Evolutionary conservation across 2,113 vertebrate genomes (phyloP).

Genomic region (Mystacornis crossleyi): DNA sequence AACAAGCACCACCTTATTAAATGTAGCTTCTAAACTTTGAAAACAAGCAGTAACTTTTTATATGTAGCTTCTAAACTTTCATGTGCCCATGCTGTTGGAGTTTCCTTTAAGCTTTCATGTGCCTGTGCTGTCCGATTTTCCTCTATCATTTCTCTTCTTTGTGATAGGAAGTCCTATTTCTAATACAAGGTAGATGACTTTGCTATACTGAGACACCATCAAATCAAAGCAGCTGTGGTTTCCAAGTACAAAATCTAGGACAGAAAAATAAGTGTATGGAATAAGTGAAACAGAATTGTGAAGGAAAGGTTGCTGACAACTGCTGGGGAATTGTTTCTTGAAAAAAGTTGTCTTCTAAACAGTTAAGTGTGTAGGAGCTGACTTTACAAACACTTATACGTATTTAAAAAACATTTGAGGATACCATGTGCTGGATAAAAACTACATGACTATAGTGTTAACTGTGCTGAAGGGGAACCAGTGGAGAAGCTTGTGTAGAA

Average conservation of each 20-base stretch:
- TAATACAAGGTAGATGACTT: constrained; percentile 9
- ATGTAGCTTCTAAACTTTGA: neutral
- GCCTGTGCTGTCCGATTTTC: neutral
- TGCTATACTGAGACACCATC: neutral
- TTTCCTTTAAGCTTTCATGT: neutral
- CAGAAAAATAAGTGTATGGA: neutral
- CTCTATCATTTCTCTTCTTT: neutral
- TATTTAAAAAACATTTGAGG: neutral
- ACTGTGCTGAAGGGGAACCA: neutral
- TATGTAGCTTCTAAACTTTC: neutral
- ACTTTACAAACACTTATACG: fast-evolving
- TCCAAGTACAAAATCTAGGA: neutral
- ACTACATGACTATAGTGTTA: neutral
- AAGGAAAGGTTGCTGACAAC: constrained; percentile 7
- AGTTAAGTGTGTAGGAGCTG: neutral
- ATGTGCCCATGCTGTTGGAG: neutral
- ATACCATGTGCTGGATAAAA: neutral
- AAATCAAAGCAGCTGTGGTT: neutral
- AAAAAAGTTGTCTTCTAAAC: neutral
- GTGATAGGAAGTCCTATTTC: neutral
- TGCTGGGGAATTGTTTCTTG: neutral
- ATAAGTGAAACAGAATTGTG: neutral
- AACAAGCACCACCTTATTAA: neutral
- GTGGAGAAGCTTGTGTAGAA: neutral
- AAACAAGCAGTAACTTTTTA: neutral